Evolutionary conservation across 1,140 invertebrate genomes (phyloP).

Genomic region (Bicyclus anynana): DNA sequence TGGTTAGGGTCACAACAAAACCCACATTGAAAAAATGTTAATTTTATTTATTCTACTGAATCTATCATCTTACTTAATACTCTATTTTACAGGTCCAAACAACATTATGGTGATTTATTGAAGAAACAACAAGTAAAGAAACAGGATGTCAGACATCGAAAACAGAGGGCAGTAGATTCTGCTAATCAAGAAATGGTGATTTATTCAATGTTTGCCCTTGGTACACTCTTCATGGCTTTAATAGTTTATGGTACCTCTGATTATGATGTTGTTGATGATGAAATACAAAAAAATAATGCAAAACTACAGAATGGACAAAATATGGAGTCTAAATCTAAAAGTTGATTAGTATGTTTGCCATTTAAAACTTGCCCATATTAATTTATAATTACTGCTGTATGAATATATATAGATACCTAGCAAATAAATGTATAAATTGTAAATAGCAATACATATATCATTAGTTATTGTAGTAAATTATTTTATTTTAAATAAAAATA

Average conservation of each 20-base stretch:
- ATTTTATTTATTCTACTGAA: background rate
- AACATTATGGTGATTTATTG: slow-evolving; percentile 57
- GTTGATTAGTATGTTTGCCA: background rate
- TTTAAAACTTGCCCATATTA: background rate
- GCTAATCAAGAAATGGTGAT: slow-evolving; percentile 41
- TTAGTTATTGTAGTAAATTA: no score
- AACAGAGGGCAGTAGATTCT: slow-evolving; percentile 24
- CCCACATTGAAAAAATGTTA: no score
- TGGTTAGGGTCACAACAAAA: no score
- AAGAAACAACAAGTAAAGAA: slow-evolving; percentile 45
- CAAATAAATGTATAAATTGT: slow-evolving; percentile 34
- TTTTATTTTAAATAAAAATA: slow-evolving; percentile 16
- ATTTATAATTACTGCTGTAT: background rate
- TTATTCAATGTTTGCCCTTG: slow-evolving; percentile 34
- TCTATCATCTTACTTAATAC: no score
- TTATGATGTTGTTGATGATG: slow-evolving; percentile 41
- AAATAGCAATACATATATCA: slow-evolving; percentile 18
- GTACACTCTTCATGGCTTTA: slow-evolving; percentile 34
- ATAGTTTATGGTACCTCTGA: slow-evolving; percentile 38
- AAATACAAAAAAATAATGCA: slow-evolving; percentile 9
- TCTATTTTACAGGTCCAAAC: slow-evolving; percentile 58
- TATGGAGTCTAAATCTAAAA: background rate
- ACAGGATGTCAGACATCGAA: slow-evolving; percentile 36
- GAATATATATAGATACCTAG: background rate
- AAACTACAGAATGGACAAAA: slow-evolving; percentile 5